Percentiles rank a stretch among this genome's conserved stretches.
These are phyloP conservation scores for Cyclina sinensis DNA, from an alignment of 1,140 invertebrate genomes.

Conservation along the genomic window DNA sequence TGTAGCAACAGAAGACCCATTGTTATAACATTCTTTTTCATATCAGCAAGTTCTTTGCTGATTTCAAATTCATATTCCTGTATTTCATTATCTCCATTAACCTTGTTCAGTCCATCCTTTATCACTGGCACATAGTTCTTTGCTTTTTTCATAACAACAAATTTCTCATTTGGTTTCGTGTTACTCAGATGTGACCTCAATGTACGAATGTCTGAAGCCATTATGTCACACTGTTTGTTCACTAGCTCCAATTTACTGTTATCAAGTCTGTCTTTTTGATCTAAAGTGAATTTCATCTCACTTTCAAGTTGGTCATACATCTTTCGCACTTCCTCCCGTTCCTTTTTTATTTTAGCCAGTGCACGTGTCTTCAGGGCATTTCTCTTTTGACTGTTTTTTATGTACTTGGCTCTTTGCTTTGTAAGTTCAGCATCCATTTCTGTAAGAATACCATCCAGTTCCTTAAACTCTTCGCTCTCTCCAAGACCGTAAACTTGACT, in stretches of 20 bases:
- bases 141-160: constrained; percentile 43
- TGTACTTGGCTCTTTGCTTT: background rate
- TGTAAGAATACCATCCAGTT: constrained; percentile 23
- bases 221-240: constrained; percentile 30
- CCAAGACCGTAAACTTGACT: constrained; percentile 36
- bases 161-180: constrained; percentile 43
- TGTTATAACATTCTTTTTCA: constrained; percentile 20
- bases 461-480: constrained; percentile 36
- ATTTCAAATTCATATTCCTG: constrained; percentile 37
- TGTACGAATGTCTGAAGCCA: constrained; percentile 28
- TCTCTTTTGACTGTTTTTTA: constrained; percentile 31
- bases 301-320: constrained; percentile 41
- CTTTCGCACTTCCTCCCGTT: constrained; percentile 27
- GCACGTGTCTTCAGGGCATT: constrained; percentile 14
- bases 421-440: constrained; percentile 44
- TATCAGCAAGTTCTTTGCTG: constrained; percentile 7
- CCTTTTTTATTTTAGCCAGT: constrained; percentile 22
- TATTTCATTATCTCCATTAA: constrained; percentile 34
- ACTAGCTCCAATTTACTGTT: constrained; percentile 30
- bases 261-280: constrained; percentile 36
- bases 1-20: constrained; percentile 23
- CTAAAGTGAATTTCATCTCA: constrained; percentile 31
- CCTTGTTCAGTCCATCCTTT: constrained; percentile 28
- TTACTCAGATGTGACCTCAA: constrained; percentile 22
- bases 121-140: constrained; percentile 30